These are phyloP conservation scores for Clanis bilineata DNA, from an alignment of 2,888 invertebrate genomes.

Conservation along the genomic window DNA sequence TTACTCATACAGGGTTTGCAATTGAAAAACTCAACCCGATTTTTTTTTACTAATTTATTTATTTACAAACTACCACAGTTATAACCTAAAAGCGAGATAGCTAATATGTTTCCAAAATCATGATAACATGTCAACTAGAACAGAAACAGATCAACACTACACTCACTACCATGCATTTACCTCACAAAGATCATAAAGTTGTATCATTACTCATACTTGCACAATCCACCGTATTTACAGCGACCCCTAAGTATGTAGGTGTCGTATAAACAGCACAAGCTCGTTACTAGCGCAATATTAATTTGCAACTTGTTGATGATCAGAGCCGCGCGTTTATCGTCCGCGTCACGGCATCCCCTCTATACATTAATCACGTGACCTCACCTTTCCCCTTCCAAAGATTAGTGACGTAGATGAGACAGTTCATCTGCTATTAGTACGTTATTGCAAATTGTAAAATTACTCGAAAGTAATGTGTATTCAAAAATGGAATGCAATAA, in stretches of 20 bases:
- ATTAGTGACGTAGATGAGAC: conserved; percentile 25
- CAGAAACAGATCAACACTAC: not conserved
- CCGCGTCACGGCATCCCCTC: conserved; percentile 55
- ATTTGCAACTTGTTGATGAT: conserved; percentile 82
- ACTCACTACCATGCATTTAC: not conserved
- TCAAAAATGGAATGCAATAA: not conserved
- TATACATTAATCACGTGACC: conserved; percentile 77
- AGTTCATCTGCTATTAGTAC: not conserved
- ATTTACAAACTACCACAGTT: no score
- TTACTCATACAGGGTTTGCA: no score
- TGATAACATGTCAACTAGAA: no score
- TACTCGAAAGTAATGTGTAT: not conserved
- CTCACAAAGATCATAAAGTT: conserved; percentile 30
- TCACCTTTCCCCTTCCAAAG: conserved; percentile 54
- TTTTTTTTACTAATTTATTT: no score
- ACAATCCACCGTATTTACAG: conserved; percentile 8
- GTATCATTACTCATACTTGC: conserved; percentile 29
- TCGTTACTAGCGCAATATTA: conserved; percentile 60
- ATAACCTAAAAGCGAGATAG: no score
- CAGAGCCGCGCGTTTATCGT: conserved; percentile 62
- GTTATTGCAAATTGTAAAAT: not conserved
- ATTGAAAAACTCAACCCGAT: no score
- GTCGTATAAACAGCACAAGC: conserved; percentile 46
- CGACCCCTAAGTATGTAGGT: conserved; percentile 38
- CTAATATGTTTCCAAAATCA: no score